These are phyloP conservation scores for Rhegmatorhina hoffmannsi DNA, from an alignment of 2,113 vertebrate genomes.

Conservation along the genomic window DNA sequence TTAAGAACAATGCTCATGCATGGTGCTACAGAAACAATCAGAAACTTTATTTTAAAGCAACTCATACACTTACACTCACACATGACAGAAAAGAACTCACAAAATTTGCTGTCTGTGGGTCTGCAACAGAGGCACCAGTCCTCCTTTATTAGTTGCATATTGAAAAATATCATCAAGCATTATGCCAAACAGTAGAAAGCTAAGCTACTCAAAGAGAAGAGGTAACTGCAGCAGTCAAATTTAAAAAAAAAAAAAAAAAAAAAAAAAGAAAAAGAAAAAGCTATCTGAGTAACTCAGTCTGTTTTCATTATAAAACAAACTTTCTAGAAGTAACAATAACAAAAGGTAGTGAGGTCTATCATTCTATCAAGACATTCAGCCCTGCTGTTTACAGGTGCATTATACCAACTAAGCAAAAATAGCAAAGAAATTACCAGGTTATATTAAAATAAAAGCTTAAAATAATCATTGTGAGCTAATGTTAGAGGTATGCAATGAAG, in stretches of 20 bases:
- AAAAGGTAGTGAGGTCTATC: background rate
- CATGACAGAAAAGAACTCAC: background rate
- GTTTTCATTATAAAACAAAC: background rate
- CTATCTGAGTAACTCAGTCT: background rate
- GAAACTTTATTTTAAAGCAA: background rate
- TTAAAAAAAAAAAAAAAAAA: background rate
- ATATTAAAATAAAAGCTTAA: slow-evolving; percentile 60
- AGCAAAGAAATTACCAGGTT: slow-evolving; percentile 50
- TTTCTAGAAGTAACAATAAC: slow-evolving; percentile 13
- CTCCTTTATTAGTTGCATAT: background rate
- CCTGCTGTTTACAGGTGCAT: slow-evolving; percentile 36
- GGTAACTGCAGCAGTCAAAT: background rate
- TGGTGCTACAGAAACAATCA: background rate
- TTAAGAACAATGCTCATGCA: background rate
- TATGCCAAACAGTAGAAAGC: background rate
- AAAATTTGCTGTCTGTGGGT: background rate
- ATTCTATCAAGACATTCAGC: background rate
- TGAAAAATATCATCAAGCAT: background rate
- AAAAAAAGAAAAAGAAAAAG: background rate
- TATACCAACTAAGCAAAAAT: slow-evolving; percentile 26
- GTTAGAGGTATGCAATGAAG: slow-evolving; percentile 10
- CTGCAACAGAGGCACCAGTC: background rate
- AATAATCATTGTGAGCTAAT: slow-evolving; percentile 35
- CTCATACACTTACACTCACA: background rate
- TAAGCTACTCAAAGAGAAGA: background rate